Conservation (phyloP, 1,140 invertebrate species). For the Sinella curviseta region DNA sequence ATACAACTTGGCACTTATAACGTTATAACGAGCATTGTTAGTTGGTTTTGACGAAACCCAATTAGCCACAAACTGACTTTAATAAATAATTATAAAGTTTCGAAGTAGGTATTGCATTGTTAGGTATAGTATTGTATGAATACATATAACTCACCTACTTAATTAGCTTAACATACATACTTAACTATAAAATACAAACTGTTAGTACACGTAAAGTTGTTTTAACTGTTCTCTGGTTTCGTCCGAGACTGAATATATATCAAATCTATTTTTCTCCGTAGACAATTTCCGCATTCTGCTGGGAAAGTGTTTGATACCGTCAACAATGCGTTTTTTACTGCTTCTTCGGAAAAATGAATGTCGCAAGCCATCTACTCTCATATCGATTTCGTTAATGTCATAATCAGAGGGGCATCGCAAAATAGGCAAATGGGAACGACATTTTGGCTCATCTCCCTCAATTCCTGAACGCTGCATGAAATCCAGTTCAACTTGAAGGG, state of each 20-base stretch:
- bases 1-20: no score
- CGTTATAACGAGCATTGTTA: no score
- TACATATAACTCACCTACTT: no score
- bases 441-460: constrained; percentile 29
- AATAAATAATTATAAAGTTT: no score
- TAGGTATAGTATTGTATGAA: no score
- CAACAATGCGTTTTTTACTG: neutral
- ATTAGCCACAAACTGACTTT: no score
- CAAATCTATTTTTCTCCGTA: constrained; percentile 13
- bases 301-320: constrained; percentile 21
- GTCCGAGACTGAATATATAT: neutral
- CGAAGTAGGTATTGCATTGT: no score
- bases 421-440: constrained; percentile 25
- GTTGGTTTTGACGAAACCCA: no score
- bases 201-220: constrained; percentile 30
- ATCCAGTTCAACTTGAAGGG: constrained; percentile 33
- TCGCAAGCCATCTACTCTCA: neutral
- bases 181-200: neutral
- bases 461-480: constrained; percentile 20
- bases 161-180: neutral
- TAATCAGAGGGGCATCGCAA: neutral
- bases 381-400: neutral
- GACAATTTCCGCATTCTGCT: constrained; percentile 26
- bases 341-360: neutral
- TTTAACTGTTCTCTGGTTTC: constrained; percentile 28